Base-by-base conservation (phyloP, 2,797 vertebrate species). In the Halcyon badia region DNA sequence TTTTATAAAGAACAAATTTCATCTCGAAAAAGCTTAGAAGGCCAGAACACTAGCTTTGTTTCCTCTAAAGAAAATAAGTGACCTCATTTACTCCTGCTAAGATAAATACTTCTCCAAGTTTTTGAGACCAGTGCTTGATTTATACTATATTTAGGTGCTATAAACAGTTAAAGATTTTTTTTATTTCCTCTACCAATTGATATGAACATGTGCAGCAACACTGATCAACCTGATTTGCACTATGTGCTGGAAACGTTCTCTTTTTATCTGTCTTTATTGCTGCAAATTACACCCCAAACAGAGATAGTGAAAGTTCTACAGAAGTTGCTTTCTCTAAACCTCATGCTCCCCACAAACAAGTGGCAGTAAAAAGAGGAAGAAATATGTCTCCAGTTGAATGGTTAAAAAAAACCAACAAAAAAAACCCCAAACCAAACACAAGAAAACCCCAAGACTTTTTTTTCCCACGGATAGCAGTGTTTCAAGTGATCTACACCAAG, bases 1-100 rank as follows among this genome's bases (percentile, higher is more conserved):
- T 96, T 96, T 92, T 89, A 83, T 85, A 60, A 69, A 49, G 61
- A 90, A 90, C 54, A 96, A 77, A 95, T 26, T 51, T 93, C 21
- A 95, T 90, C 80, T 84, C 71, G 21, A 66, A 84, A 83, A 71
- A 83, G 3, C 79, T 42, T 41, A 92, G 41, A 86, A 11, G 41
- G 30, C 6, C 48, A 78, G 54, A 81, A 79, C 10, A 66, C 4
- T 37, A 48, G 17, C 51, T 83, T 37, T 44, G 12, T 70, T 89
- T 58, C 61, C 21, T 58, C 58, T 52, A 56, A 83, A 60, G 25
- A 86, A 83, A 89, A 52, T n/a, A 64, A 81, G 9, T 28, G 22
- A 94, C 76, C 35, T 69, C 58, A 83, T 5, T 70, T 57, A 76
- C 83, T 61, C 6, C 12, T 80, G 13, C 30, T 37, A 68, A 90